Evolutionary conservation across 2,888 invertebrate species (phyloP).

Genomic region (Eristalis tenax): DNA sequence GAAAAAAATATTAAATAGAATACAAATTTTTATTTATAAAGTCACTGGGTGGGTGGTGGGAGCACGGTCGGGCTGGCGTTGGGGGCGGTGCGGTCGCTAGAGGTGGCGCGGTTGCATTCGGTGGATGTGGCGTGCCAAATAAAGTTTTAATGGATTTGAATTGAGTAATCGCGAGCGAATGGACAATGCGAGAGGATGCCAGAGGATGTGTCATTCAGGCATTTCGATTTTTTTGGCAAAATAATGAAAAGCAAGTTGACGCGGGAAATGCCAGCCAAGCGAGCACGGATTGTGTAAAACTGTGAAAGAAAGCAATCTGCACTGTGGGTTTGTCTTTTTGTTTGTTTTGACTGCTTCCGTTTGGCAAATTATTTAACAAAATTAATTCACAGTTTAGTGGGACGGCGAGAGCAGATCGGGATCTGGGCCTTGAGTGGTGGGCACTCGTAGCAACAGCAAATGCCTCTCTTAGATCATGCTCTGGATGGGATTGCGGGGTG

Average conservation of each 20-base stretch:
- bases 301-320: background rate
- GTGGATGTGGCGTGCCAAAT: slow-evolving; percentile 23
- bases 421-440: no score
- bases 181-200: slow-evolving; percentile 21
- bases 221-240: background rate
- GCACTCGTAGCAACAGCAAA: no score
- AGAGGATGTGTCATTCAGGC: slow-evolving; percentile 5
- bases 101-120: background rate
- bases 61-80: background rate
- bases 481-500: no score
- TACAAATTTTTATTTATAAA: background rate
- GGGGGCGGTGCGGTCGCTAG: background rate
- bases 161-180: slow-evolving; percentile 42
- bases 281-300: background rate
- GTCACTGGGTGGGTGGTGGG: background rate
- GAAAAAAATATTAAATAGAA: background rate
- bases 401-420: no score
- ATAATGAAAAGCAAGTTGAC: background rate
- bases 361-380: background rate
- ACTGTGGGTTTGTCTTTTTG: background rate
- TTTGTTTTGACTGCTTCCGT: background rate
- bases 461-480: no score
- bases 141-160: slow-evolving; percentile 46
- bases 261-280: background rate
- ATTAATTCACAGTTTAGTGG: background rate